Evolutionary conservation across 2,888 invertebrate genomes (phyloP).

Genomic region (Cheilosia variabilis): DNA sequence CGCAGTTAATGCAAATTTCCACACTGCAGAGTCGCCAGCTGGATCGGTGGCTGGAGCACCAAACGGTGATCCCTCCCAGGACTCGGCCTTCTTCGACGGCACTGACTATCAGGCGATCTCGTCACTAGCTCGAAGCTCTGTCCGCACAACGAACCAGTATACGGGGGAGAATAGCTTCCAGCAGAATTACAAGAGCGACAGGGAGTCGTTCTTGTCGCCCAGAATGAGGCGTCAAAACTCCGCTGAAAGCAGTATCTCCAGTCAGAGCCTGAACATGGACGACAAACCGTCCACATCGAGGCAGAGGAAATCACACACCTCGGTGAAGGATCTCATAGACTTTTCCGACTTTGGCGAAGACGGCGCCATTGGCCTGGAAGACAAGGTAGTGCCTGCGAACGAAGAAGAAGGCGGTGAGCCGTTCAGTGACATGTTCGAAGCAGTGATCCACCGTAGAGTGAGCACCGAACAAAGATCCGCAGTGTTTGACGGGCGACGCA

Average conservation of each 20-base stretch:
- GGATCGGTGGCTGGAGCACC: slow-evolving; percentile 36
- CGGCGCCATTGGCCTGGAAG: slow-evolving; percentile 67
- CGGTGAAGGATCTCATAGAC: slow-evolving; percentile 81
- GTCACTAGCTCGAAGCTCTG: slow-evolving; percentile 82
- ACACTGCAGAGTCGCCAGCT: slow-evolving; percentile 74
- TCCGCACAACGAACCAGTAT: slow-evolving; percentile 82
- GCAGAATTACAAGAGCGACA: slow-evolving; percentile 82
- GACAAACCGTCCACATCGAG: slow-evolving; percentile 77
- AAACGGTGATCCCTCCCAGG: slow-evolving; percentile 79
- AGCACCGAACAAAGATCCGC: slow-evolving; percentile 82
- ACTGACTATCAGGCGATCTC: slow-evolving; percentile 80
- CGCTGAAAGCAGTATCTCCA: slow-evolving; percentile 83
- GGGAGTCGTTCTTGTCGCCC: slow-evolving; percentile 79
- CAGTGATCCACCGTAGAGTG: slow-evolving; percentile 81
- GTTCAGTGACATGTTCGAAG: slow-evolving; percentile 77
- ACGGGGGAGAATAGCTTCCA: slow-evolving; percentile 82
- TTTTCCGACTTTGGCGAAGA: slow-evolving; percentile 82
- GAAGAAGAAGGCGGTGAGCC: slow-evolving; percentile 58
- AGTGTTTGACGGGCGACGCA: slow-evolving; percentile 82
- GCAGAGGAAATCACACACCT: slow-evolving; percentile 46
- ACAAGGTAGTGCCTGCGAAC: slow-evolving; percentile 40
- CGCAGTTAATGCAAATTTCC: slow-evolving; percentile 74
- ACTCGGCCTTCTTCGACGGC: slow-evolving; percentile 82
- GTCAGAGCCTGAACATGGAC: slow-evolving; percentile 82
- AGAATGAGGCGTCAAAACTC: slow-evolving; percentile 83